Evolutionary conservation across 2,797 vertebrate genomes (phyloP).

Genomic region (Pogonophryne albipinna): DNA sequence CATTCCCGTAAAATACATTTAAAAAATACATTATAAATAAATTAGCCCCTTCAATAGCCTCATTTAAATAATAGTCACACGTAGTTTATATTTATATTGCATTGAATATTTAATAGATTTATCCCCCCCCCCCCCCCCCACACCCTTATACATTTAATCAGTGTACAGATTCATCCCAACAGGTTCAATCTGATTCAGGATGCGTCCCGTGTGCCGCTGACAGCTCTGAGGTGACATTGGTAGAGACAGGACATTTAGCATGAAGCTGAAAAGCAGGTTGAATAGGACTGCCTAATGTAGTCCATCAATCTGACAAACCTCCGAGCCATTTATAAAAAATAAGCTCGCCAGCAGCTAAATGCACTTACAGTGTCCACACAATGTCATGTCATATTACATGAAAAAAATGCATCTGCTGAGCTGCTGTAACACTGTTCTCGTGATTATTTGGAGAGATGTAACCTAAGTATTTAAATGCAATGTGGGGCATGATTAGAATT

Average conservation of each 20-base stretch:
- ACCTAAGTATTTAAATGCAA: neutral
- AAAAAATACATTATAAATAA: neutral
- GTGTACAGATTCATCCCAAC: constrained; percentile 40
- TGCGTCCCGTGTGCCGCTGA: constrained; percentile 8
- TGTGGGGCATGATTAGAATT: neutral
- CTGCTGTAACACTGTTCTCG: neutral
- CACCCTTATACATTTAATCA: constrained; percentile 49
- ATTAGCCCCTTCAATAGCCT: constrained; percentile 3
- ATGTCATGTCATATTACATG: constrained; percentile 1
- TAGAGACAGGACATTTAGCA: constrained; percentile 48
- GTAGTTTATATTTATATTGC: constrained; percentile 16
- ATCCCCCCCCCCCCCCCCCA: neutral
- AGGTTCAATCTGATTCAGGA: constrained; percentile 16
- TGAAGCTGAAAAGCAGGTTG: constrained; percentile 36
- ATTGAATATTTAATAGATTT: constrained; percentile 12
- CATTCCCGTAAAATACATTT: constrained; percentile 14
- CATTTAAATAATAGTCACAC: constrained; percentile 22
- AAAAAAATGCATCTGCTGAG: neutral
- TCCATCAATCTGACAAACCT: constrained; percentile 52
- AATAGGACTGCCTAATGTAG: constrained; percentile 36
- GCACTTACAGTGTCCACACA: constrained; percentile 2
- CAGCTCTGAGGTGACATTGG: constrained; percentile 57
- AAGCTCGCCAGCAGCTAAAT: constrained; percentile 10
- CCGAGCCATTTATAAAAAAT: constrained; percentile 48
- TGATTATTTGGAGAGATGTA: neutral